Percentiles rank a stretch among this genome's conserved stretches.
These are phyloP conservation scores for Pocillopora damicornis DNA, from an alignment of 64 coral and sea anemone genomes.

Conservation along the genomic window DNA sequence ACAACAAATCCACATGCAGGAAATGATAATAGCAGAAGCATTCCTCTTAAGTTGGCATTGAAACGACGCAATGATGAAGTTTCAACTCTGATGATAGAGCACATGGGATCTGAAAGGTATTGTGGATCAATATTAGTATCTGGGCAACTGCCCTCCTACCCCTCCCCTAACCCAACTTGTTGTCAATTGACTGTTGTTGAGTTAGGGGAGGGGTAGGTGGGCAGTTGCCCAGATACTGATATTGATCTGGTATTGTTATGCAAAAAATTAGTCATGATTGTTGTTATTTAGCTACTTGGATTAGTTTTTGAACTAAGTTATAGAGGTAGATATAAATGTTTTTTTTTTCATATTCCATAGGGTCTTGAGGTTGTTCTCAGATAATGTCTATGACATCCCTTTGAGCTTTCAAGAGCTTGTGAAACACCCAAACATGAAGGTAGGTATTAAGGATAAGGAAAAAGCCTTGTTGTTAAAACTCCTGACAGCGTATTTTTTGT, in stretches of 20 bases:
- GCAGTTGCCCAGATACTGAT: too few relatives aligned
- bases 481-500: too few relatives aligned
- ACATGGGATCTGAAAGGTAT: constrained; percentile 60
- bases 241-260: too few relatives aligned
- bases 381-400: constrained; percentile 59
- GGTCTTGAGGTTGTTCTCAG: constrained; percentile 62
- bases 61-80: constrained; percentile 45
- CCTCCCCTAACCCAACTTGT: too few relatives aligned
- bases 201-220: too few relatives aligned
- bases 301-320: too few relatives aligned
- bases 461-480: background rate
- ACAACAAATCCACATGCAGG: constrained; percentile 45
- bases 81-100: constrained; percentile 45
- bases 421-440: constrained; percentile 71
- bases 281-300: background rate
- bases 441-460: background rate
- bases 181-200: too few relatives aligned
- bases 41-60: constrained; percentile 50
- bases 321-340: background rate
- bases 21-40: background rate
- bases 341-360: constrained; percentile 9
- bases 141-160: too few relatives aligned
- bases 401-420: constrained; percentile 71
- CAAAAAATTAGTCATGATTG: too few relatives aligned
- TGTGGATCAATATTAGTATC: too few relatives aligned